These are phyloP conservation scores for Leptopilina syphax DNA, from an alignment of 2,888 invertebrate genomes.

Conservation along the genomic window DNA sequence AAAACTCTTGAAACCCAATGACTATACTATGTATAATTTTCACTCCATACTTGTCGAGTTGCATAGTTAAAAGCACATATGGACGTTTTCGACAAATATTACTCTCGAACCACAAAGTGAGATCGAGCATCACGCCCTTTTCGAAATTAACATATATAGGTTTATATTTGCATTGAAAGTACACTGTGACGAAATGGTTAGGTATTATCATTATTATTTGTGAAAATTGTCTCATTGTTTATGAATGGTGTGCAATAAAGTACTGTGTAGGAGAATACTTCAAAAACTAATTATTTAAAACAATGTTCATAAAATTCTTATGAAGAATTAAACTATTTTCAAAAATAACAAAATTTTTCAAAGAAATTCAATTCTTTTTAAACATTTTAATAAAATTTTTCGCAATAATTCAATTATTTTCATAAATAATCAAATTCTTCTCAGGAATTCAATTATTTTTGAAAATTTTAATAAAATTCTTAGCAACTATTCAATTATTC, in stretches of 20 bases:
- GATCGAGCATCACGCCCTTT: conserved; percentile 43
- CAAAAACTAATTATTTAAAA: background rate
- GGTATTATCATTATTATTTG: background rate
- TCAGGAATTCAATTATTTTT: no score
- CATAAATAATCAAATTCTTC: no score
- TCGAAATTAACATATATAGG: conserved; percentile 51
- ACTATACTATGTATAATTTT: conserved; percentile 11
- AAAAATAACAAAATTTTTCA: no score
- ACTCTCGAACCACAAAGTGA: background rate
- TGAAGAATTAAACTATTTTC: no score
- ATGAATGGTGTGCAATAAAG: no score
- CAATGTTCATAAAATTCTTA: no score
- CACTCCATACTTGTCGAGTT: conserved; percentile 35
- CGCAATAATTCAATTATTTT: no score
- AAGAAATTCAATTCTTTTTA: no score
- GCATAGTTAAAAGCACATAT: conserved; percentile 19
- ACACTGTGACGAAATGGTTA: background rate
- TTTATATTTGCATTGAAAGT: conserved; percentile 52
- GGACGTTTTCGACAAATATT: conserved; percentile 18
- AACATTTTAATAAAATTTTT: no score
- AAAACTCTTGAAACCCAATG: conserved; percentile 18
- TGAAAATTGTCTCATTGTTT: conserved; percentile 25
- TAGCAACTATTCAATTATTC: no score
- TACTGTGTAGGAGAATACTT: background rate
- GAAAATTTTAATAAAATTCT: no score